Evolutionary conservation across 2,113 vertebrate species (phyloP).

Genomic region (Tragelaphus imberbis): DNA sequence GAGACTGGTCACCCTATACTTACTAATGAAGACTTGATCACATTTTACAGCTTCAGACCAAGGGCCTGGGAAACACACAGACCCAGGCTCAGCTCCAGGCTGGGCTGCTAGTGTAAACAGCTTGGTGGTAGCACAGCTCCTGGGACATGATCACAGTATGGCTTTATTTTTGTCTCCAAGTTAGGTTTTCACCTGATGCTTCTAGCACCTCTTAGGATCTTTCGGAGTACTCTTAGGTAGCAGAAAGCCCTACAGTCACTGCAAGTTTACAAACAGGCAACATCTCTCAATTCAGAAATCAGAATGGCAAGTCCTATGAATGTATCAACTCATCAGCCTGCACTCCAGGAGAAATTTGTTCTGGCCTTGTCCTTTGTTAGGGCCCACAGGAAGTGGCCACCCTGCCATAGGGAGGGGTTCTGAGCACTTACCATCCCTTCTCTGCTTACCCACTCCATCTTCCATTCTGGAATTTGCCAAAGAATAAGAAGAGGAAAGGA

Average conservation of each 20-base stretch:
- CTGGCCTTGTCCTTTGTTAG: not conserved
- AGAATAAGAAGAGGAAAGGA: not conserved
- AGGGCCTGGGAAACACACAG: too few species aligned
- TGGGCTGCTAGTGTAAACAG: not conserved
- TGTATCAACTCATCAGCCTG: not conserved
- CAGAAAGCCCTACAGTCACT: not conserved
- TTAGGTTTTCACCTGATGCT: not conserved
- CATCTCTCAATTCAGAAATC: not conserved
- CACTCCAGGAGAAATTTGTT: not conserved
- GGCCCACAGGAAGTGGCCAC: not conserved
- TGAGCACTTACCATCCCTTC: not conserved
- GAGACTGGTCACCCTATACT: not conserved
- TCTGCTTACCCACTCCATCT: not conserved
- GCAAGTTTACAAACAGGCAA: not conserved
- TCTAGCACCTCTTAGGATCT: not conserved
- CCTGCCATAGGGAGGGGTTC: not conserved
- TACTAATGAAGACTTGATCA: not conserved
- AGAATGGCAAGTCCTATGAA: not conserved
- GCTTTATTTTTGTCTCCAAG: not conserved
- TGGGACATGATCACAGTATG: not conserved
- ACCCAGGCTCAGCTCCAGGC: not conserved
- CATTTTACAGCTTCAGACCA: not conserved
- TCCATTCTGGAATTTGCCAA: not conserved
- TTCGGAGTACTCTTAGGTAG: not conserved
- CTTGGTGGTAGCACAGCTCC: not conserved